Conservation (phyloP, 2,113 vertebrate genomes). For the Urocolius indicus region DNA sequence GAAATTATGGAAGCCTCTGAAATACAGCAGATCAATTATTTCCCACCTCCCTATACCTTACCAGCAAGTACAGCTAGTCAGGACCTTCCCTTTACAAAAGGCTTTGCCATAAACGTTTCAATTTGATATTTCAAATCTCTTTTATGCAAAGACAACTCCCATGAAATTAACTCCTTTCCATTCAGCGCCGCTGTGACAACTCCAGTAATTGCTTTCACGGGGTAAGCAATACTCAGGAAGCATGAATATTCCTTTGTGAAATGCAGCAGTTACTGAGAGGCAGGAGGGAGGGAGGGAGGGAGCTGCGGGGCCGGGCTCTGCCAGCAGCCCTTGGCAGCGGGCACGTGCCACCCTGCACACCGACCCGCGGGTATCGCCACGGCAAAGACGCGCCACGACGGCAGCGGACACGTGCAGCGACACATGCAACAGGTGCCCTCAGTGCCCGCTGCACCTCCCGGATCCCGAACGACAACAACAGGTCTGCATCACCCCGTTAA, state of each 20-base stretch:
- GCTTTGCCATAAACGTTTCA: conserved; percentile 38
- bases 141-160: conserved; percentile 24
- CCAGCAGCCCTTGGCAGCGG: rapidly evolving
- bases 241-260: conserved; percentile 44
- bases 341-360: neutral
- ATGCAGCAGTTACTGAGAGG: neutral
- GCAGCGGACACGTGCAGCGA: rapidly evolving
- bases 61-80: neutral
- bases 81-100: conserved; percentile 21
- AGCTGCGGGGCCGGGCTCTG: rapidly evolving
- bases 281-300: no score
- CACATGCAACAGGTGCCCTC: neutral
- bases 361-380: rapidly evolving
- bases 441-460: neutral
- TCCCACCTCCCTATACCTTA: neutral
- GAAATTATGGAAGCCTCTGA: neutral
- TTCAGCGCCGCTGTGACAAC: neutral
- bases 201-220: conserved; percentile 19
- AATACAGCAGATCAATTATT: neutral
- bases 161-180: conserved; percentile 51
- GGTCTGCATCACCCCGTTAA: neutral
- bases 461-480: neutral
- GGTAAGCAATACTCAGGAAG: conserved; percentile 41
- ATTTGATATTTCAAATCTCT: conserved; percentile 34
- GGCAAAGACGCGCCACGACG: neutral